Percentiles rank a stretch among this genome's conserved stretches.
phyloP scores from a whole-genome alignment of 2,888 invertebrate species.

The Stictocephala bisonia region DNA sequence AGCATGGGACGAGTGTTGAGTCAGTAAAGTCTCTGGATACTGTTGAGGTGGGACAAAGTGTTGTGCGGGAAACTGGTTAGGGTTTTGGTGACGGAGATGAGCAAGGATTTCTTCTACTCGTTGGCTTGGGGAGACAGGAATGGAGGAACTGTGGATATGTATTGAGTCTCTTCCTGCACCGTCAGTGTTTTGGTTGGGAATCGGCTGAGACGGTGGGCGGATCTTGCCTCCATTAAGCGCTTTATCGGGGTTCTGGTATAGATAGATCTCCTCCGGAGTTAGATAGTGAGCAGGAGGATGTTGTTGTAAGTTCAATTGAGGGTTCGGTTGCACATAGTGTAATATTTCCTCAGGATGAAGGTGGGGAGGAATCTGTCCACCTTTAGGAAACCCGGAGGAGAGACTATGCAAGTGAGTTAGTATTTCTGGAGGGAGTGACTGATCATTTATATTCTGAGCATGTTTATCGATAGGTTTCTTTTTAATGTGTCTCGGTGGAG shows the following conservation, averaged over 20 bases:
- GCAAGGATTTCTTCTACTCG: conserved; percentile 64
- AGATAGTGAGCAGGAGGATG: conserved; percentile 42
- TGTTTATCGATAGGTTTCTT: conserved; percentile 35
- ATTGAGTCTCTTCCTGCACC: conserved; percentile 61
- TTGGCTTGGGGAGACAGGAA: conserved; percentile 58
- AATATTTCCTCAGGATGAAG: conserved; percentile 47
- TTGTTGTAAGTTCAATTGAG: conserved; percentile 31
- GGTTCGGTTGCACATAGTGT: conserved; percentile 43
- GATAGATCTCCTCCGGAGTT: conserved; percentile 50
- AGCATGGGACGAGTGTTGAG: conserved; percentile 41
- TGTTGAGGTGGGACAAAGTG: not conserved
- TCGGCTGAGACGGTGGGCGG: conserved; percentile 2
- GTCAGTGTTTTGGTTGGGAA: not conserved
- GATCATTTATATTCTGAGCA: conserved; percentile 20
- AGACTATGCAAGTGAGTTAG: conserved; percentile 44
- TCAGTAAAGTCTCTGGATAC: conserved; percentile 24
- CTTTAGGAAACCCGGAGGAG: conserved; percentile 27
- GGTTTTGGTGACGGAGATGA: conserved; percentile 64
- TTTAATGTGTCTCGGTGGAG: not conserved
- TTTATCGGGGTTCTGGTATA: conserved; percentile 51
- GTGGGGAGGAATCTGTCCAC: conserved; percentile 27
- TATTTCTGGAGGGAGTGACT: conserved; percentile 35
- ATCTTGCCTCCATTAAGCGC: conserved; percentile 57
- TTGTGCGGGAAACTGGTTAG: conserved; percentile 59
- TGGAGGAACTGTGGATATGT: conserved; percentile 60